Base-by-base conservation (phyloP, 2,797 vertebrate species). In the Dryobates pubescens region DNA sequence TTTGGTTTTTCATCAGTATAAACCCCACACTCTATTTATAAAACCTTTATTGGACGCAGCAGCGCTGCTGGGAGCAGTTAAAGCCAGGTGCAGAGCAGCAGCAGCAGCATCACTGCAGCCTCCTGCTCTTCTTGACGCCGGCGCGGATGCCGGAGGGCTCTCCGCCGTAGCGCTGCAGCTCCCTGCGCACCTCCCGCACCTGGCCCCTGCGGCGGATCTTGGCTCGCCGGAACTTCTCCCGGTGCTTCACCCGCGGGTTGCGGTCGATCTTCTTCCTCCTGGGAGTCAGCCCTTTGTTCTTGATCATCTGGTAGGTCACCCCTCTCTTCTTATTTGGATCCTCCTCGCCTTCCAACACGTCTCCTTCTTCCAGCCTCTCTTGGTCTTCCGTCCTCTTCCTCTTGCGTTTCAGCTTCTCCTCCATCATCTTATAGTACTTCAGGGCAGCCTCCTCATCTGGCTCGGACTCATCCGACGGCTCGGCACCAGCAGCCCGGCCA, bases 301-400 rank as follows among this genome's bases (percentile, higher is more conserved):
- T 99, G 68, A 99, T 98, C 97, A 99, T 99, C 98, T 99, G 98
- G 68, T 99, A 99, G 20, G 99, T 99, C 92, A 99, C 99, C 17
- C 98, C 97, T 97, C 99, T 98, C 98, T 99, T 99, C 13, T 97
- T 96, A 79, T 97, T 97, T 58, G 91, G 92, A 84, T 98, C 97
- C 77, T 96, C 92, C 43, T 96, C 92, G 41, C 92, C 97, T 47
- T 97, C 97, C 1, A 86, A 82, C 30, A 10, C 74, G 0, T 0
- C 53, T 18, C 78, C 96, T 54, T 90, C 96, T 62, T 94, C 97
- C 45, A 92, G 75, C 41, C 3, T 4, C 0, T 94, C 94, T 26
- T 93, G 65, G 5, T 96, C 95, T 63, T 97, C 90, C 3, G 72
- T 61, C 51, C 91, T 96, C 97, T 98, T 99, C 81, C 98, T 98